Base-by-base conservation (phyloP, 2,113 vertebrate genomes). In the Solea solea region DNA sequence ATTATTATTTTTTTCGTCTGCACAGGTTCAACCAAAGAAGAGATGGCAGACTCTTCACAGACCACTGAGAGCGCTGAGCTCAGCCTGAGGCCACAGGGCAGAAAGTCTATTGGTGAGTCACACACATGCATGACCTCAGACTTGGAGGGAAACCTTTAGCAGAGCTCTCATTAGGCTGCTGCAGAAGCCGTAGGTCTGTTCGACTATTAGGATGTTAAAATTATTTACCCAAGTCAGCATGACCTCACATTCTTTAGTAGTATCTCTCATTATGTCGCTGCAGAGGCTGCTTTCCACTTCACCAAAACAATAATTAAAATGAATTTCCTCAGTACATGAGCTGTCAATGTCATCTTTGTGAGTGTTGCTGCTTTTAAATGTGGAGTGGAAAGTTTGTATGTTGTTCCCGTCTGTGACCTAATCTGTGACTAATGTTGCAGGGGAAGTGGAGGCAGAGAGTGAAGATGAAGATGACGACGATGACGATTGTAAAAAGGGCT, bases 401-500 rank as follows among this genome's bases (percentile, higher is more conserved):
- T 40, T 41, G 1, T 25, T 1, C 57, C 62, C 25, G 14, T 46
- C 3, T 56, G 8, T 44, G 12, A 65, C 21, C 4, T 9, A 45
- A 42, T 42, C 16, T 74, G 40, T 64, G 13, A 9, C 21, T 57
- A 4, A 1, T 64, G 55, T 87, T 88, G 53, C 88, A 99, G 98
- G 96, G 44, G 97, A 99, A 79, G 95, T 95, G 49, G 97, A 99
- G 5, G 95, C 95, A 0, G 97, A 99, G 53, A 99, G 97, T 2
- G 98, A 99, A 0, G 96, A 99, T 2, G 96, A 95, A 2, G 97
- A 99, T 0, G 95, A 98, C 0, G 96, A 99, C 2, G 97, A 99
- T 28, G 97, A 99, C 8, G 93, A 95, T 55, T 96, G 95, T 93
- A 99, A 99, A 90, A 99, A 99, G 80, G 97, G 96, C 54, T 98